A percentile compares a stretch with the other conserved stretches of the same genome.
These are phyloP conservation scores for Ganaspis brasiliensis DNA, from an alignment of 2,888 invertebrate species.

Conservation along the genomic window DNA sequence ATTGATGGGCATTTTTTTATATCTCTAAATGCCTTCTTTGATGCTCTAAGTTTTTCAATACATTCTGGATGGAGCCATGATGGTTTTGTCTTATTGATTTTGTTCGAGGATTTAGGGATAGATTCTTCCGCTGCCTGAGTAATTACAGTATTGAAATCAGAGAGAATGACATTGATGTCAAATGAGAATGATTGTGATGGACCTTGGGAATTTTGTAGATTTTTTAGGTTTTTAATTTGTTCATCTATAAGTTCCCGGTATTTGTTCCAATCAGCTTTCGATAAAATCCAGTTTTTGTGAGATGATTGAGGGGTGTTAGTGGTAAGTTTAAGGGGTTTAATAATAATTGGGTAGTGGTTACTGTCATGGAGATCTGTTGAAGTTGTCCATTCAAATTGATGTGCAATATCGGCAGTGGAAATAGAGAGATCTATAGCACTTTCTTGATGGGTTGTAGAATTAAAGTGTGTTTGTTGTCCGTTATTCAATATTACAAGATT, in stretches of 20 bases:
- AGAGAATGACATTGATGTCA: not conserved
- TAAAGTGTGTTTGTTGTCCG: conserved; percentile 54
- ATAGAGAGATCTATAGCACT: not conserved
- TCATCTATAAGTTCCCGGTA: conserved; percentile 41
- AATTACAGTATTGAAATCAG: not conserved
- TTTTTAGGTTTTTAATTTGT: conserved; percentile 3
- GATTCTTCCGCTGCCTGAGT: not conserved
- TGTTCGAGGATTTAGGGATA: not conserved
- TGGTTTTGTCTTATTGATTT: not conserved
- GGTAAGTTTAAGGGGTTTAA: conserved; percentile 9
- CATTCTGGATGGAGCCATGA: not conserved
- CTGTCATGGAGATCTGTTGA: conserved; percentile 36
- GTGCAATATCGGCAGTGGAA: not conserved
- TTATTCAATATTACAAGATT: conserved; percentile 52
- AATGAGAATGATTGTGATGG: not conserved
- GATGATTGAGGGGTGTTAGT: not conserved
- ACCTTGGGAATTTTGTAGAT: no score
- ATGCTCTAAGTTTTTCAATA: not conserved
- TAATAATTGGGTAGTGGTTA: conserved; percentile 57
- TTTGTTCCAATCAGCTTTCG: conserved; percentile 56
- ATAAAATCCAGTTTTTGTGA: conserved; percentile 49
- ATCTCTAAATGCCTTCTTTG: not conserved
- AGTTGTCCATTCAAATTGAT: conserved; percentile 30
- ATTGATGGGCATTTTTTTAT: no score
- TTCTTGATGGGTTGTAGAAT: not conserved